Conservation (phyloP, 2,113 vertebrate genomes). For the Daubentonia madagascariensis region DNA sequence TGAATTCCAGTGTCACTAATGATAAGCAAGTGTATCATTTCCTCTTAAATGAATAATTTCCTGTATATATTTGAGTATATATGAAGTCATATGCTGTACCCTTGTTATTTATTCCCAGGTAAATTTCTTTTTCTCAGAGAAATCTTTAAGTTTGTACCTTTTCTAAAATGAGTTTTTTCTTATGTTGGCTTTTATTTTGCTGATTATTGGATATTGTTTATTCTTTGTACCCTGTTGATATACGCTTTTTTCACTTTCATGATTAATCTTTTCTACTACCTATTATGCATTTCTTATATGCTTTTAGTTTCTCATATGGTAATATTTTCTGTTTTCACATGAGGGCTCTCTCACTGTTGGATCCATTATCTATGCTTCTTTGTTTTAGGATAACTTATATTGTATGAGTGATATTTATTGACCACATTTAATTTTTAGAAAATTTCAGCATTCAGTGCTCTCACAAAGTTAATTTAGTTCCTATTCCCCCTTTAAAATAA, state of each 20-base stretch:
- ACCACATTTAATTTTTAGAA: background rate
- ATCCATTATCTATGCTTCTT: background rate
- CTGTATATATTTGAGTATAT: background rate
- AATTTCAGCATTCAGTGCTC: background rate
- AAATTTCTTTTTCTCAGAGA: background rate
- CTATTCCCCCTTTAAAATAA: background rate
- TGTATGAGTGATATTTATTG: background rate
- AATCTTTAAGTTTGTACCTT: background rate
- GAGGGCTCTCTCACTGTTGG: background rate
- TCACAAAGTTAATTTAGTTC: background rate
- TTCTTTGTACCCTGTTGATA: background rate
- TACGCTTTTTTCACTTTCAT: background rate
- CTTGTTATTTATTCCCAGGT: background rate
- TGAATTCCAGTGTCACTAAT: background rate
- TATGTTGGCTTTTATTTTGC: slow-evolving; percentile 9
- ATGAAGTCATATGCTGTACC: background rate
- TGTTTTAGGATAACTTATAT: background rate
- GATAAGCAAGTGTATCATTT: background rate
- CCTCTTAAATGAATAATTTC: background rate
- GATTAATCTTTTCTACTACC: background rate
- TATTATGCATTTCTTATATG: background rate
- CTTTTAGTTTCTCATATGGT: background rate
- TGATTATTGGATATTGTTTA: background rate
- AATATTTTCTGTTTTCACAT: background rate
- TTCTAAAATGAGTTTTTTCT: background rate